Evolutionary conservation across 2,113 vertebrate species (phyloP).

Genomic region (Phylloscopus trochilus): DNA sequence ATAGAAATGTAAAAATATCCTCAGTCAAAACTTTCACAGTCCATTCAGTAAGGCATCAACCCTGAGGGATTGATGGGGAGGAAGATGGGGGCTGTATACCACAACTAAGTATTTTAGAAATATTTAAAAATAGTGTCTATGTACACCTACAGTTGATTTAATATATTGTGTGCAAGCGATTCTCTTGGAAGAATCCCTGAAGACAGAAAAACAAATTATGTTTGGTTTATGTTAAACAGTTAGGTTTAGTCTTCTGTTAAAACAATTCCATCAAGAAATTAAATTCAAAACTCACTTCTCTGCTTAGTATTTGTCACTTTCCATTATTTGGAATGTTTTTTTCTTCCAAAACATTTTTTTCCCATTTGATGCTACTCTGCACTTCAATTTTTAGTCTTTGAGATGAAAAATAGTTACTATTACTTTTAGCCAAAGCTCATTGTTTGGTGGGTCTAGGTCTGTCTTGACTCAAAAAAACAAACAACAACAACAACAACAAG

Average conservation of each 20-base stretch:
- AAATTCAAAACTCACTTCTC: not conserved
- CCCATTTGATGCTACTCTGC: not conserved
- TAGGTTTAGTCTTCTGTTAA: not conserved
- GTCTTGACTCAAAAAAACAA: not conserved
- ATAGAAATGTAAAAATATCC: not conserved
- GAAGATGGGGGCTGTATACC: not conserved
- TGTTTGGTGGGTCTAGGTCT: not conserved
- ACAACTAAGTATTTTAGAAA: not conserved
- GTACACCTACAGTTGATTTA: not conserved
- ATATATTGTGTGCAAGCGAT: fast-evolving
- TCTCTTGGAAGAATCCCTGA: not conserved
- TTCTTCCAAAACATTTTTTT: not conserved
- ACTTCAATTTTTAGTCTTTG: not conserved
- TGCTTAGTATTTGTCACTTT: not conserved
- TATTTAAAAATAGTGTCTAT: not conserved
- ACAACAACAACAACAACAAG: too few species aligned
- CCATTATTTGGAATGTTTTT: not conserved
- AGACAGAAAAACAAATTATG: not conserved
- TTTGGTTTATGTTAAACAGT: not conserved
- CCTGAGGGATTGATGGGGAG: not conserved
- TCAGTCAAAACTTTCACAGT: not conserved
- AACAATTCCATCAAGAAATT: not conserved
- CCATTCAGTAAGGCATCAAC: not conserved
- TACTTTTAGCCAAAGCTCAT: not conserved
- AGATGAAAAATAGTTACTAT: not conserved